phyloP scores from a whole-genome alignment of 2,113 vertebrate species.

The Ammodytes marinus region DNA sequence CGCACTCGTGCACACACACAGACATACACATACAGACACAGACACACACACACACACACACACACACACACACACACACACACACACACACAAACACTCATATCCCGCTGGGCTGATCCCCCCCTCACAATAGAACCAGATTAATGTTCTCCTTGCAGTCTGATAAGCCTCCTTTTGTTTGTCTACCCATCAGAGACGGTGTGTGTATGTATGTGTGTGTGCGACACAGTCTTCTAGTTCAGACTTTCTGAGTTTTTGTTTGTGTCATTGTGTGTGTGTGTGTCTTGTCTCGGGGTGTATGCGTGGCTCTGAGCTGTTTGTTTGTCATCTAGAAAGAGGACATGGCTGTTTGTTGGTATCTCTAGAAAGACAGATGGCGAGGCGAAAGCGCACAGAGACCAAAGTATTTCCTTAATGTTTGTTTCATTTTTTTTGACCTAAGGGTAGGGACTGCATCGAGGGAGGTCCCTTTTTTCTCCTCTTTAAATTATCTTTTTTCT shows the following conservation, averaged over 20 bases:
- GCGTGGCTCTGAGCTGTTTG: slow-evolving; percentile 43
- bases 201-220: background rate
- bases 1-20: slow-evolving; percentile 4
- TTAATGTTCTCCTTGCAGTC: slow-evolving; percentile 73
- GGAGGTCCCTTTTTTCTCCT: background rate
- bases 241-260: slow-evolving; percentile 24
- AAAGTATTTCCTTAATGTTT: slow-evolving; percentile 12
- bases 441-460: background rate
- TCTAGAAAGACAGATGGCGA: slow-evolving; percentile 39
- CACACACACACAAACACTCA: slow-evolving; percentile 12
- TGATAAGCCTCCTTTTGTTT: slow-evolving; percentile 73
- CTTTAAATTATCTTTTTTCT: background rate
- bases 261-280: slow-evolving; percentile 26
- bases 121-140: slow-evolving; percentile 66
- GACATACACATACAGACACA: slow-evolving; percentile 12
- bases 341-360: slow-evolving; percentile 57
- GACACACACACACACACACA: slow-evolving; percentile 16
- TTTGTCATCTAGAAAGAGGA: slow-evolving; percentile 57
- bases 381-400: slow-evolving; percentile 2
- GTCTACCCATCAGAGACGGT: slow-evolving; percentile 40
- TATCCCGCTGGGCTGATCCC: slow-evolving; percentile 57
- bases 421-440: slow-evolving; percentile 14
- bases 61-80: slow-evolving; percentile 14
- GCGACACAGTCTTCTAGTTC: slow-evolving; percentile 21
- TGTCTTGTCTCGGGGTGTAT: slow-evolving; percentile 23